These are phyloP conservation scores for Lycopodina hypogea DNA, from an alignment of 37 sponge, comb jelly and placozoan genomes.

Conservation along the genomic window DNA sequence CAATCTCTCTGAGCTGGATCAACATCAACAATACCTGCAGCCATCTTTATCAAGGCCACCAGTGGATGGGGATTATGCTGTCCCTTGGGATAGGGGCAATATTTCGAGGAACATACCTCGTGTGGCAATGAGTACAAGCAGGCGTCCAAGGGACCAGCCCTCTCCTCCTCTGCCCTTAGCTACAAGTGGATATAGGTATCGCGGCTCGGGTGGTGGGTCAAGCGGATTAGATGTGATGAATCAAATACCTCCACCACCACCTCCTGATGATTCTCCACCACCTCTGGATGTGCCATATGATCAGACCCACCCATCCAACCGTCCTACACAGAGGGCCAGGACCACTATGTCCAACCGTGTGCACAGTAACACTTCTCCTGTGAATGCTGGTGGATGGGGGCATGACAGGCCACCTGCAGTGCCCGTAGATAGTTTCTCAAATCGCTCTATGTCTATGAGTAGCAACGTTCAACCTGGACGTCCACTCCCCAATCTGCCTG, in stretches of 20 bases:
- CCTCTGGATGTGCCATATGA: conserved; percentile 7
- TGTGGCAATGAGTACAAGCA: background rate
- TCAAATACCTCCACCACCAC: background rate
- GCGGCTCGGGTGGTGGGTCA: too few species aligned
- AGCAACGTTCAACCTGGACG: background rate
- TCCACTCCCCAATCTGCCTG: conserved; percentile 15
- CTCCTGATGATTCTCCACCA: background rate
- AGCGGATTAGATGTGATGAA: too few species aligned
- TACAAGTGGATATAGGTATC: background rate
- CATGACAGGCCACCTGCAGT: background rate
- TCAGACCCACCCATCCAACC: too few species aligned
- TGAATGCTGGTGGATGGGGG: background rate
- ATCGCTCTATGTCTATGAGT: background rate
- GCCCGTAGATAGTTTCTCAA: background rate
- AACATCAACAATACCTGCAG: too few species aligned
- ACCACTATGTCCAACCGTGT: background rate
- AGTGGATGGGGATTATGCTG: conserved; percentile 52
- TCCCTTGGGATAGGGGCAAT: conserved; percentile 61
- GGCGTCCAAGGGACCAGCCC: background rate
- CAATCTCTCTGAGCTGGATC: conserved; percentile 9
- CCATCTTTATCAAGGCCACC: background rate
- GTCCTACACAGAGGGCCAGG: background rate
- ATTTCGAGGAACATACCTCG: background rate
- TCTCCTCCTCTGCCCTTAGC: conserved; percentile 2
- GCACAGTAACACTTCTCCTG: conserved; percentile 2